Conservation (phyloP, 2,888 invertebrate species). For the Chymomyza procnemis region DNA sequence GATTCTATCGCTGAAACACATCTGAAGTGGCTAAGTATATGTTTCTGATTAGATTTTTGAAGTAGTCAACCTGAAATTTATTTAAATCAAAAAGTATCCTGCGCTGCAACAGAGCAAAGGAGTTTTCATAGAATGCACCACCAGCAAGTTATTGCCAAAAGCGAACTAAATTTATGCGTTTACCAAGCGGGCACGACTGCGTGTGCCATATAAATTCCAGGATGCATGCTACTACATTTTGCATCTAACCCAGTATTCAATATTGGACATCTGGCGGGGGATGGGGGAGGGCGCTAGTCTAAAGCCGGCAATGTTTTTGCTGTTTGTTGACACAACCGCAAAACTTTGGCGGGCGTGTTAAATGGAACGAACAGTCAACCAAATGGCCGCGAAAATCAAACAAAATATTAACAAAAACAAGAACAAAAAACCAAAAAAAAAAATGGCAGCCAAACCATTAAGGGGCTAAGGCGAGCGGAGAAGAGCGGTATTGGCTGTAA, state of each 20-base stretch:
- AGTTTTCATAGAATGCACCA: no score
- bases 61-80: no score
- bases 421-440: no score
- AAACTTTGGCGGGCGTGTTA: conserved; percentile 62
- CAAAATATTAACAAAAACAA: conserved; percentile 52
- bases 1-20: no score
- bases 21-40: no score
- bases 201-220: no score
- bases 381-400: conserved; percentile 62
- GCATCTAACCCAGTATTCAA: neutral
- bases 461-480: conserved; percentile 45
- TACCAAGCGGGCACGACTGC: no score
- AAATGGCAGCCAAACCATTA: conserved; percentile 1
- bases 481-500: conserved; percentile 25
- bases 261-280: conserved; percentile 5
- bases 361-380: conserved; percentile 65
- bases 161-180: no score
- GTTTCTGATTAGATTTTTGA: no score
- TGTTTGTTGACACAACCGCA: conserved; percentile 59
- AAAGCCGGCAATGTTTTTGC: conserved; percentile 10
- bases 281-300: neutral
- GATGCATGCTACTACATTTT: neutral
- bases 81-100: no score
- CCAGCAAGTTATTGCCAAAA: no score
- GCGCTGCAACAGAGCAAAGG: no score